Conservation (phyloP, 2,113 vertebrate genomes). For the Pterocles gutturalis region DNA sequence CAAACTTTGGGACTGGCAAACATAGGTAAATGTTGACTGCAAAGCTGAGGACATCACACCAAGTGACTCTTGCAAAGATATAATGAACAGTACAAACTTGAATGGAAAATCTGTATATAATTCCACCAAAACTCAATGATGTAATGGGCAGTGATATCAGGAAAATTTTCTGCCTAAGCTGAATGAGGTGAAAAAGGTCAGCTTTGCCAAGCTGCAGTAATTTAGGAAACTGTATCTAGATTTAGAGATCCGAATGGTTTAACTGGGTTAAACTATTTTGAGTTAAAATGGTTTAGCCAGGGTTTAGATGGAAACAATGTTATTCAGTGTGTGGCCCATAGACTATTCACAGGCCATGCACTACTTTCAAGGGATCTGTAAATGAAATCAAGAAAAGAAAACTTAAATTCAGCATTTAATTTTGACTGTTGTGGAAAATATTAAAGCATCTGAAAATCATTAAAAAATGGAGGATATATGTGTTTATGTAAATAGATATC, state of each 20-base stretch:
- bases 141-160: background rate
- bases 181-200: background rate
- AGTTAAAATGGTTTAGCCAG: background rate
- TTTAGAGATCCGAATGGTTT: background rate
- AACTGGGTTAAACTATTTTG: background rate
- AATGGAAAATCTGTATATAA: background rate
- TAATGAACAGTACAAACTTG: background rate
- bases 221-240: background rate
- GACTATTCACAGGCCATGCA: background rate
- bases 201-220: background rate
- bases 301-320: background rate
- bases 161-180: background rate
- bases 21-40: background rate
- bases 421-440: background rate
- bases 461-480: background rate
- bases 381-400: background rate
- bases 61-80: background rate
- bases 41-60: background rate
- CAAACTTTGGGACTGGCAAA: background rate
- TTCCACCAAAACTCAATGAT: background rate
- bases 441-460: background rate
- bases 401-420: background rate
- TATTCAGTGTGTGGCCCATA: rapidly evolving
- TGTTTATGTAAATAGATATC: background rate
- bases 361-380: background rate